phyloP scores from a whole-genome alignment of 2,113 vertebrate genomes.

The Hyperopisus bebe region DNA sequence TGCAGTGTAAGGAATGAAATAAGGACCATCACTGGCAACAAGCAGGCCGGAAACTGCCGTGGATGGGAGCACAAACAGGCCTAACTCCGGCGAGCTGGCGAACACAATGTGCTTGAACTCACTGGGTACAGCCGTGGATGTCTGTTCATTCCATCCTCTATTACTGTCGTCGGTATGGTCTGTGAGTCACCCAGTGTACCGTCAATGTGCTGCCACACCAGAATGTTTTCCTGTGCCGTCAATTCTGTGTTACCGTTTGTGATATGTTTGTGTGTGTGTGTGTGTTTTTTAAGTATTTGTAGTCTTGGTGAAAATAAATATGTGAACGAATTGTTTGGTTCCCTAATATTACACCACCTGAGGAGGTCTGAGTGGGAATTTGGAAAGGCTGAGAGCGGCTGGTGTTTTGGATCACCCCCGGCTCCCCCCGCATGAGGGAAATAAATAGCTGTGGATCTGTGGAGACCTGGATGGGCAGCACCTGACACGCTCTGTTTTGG shows the following conservation, averaged over 20 bases:
- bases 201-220: neutral
- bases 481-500: neutral
- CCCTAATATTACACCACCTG: neutral
- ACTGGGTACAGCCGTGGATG: neutral
- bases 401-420: neutral
- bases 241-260: neutral
- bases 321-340: neutral
- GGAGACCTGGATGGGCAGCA: neutral
- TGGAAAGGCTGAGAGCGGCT: neutral
- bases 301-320: neutral
- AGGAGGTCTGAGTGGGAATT: neutral
- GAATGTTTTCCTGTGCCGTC: neutral
- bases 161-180: neutral
- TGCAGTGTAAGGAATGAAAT: neutral
- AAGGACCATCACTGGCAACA: neutral
- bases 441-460: constrained; percentile 5
- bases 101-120: neutral
- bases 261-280: neutral
- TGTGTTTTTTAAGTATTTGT: neutral
- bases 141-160: neutral
- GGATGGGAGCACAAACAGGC: neutral
- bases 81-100: neutral
- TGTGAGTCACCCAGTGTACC: neutral
- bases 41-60: neutral
- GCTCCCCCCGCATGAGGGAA: neutral